phyloP scores from a whole-genome alignment of 2,888 invertebrate genomes.

The Vesta saturnalis region DNA sequence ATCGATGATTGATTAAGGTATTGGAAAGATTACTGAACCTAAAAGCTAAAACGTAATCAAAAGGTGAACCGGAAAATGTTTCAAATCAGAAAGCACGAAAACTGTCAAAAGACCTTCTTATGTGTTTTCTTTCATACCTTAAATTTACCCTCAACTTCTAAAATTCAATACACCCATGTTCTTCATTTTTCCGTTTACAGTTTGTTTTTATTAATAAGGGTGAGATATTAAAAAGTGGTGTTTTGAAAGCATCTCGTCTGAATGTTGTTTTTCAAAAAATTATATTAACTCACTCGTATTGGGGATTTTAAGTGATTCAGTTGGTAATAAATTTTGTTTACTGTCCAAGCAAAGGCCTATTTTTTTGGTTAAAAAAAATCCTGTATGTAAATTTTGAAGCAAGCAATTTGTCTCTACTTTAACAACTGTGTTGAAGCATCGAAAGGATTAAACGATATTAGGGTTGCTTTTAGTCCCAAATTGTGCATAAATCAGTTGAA shows the following conservation, averaged over 20 bases:
- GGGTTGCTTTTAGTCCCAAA: slow-evolving; percentile 4
- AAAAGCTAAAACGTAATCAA: neutral
- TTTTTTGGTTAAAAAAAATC: neutral
- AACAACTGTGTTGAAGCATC: slow-evolving; percentile 5
- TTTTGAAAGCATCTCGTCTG: neutral
- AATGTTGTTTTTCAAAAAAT: neutral
- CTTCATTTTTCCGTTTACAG: no score
- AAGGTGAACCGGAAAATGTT: neutral
- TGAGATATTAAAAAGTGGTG: neutral
- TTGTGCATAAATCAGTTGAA: slow-evolving; percentile 17
- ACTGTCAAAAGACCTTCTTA: neutral
- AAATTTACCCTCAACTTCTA: neutral
- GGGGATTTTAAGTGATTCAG: neutral
- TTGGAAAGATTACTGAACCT: neutral
- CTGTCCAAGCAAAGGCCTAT: no score
- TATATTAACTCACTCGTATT: neutral
- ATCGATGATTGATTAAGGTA: neutral
- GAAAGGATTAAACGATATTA: slow-evolving; percentile 13
- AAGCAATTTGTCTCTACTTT: slow-evolving; percentile 5
- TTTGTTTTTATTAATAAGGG: no score
- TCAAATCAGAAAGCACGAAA: neutral
- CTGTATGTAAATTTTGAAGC: neutral
- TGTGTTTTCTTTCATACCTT: neutral
- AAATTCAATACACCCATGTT: neutral
- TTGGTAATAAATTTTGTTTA: neutral